Evolutionary conservation across 2,113 vertebrate species (phyloP).

Genomic region (Chiloscyllium plagiosum): DNA sequence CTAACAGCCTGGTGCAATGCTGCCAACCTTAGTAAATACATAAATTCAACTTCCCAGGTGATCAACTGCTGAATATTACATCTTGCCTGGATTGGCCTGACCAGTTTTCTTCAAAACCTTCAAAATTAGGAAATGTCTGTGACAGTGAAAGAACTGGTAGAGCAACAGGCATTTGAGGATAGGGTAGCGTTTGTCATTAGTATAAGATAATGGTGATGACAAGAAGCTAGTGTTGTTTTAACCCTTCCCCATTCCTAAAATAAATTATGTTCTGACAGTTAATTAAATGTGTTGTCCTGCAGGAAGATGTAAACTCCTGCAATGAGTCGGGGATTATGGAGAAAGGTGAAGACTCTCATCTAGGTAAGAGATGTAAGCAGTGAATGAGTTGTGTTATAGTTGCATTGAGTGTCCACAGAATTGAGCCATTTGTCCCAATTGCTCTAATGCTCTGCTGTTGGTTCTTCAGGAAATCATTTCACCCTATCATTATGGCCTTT

Average conservation of each 20-base stretch:
- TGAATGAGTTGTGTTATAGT: neutral
- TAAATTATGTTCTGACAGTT: neutral
- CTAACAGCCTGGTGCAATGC: neutral
- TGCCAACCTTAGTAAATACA: neutral
- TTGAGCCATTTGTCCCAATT: neutral
- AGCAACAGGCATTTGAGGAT: neutral
- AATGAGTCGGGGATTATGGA: conserved; percentile 21
- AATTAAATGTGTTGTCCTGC: neutral
- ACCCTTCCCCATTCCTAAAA: neutral
- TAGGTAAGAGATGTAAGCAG: neutral
- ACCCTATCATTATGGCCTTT: neutral
- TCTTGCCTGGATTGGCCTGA: neutral
- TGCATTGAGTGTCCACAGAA: neutral
- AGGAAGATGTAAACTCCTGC: conserved; percentile 28
- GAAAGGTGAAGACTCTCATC: conserved; percentile 17
- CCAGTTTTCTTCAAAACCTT: neutral
- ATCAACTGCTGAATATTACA: neutral
- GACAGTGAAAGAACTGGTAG: neutral
- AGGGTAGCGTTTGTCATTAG: neutral
- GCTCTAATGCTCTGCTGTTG: neutral
- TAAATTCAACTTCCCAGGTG: neutral
- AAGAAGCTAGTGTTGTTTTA: neutral
- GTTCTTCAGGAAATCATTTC: neutral
- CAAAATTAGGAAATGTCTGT: neutral
- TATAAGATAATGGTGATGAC: too few relatives aligned